phyloP scores from a whole-genome alignment of 2,888 invertebrate species.

The Poecilus cupreus region DNA sequence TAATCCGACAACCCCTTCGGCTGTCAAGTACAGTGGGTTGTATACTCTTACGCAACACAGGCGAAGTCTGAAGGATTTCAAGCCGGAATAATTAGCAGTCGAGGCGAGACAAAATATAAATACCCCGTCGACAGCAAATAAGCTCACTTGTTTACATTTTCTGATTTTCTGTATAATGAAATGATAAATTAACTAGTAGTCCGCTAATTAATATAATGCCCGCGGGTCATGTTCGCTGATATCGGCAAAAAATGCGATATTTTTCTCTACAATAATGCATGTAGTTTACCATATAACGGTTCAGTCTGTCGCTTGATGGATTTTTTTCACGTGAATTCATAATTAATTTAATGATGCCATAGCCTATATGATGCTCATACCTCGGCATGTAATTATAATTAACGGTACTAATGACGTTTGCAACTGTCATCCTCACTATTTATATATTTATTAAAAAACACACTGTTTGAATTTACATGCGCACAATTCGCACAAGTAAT shows the following conservation, averaged over 20 bases:
- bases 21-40: too few species aligned
- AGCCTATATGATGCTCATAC: background rate
- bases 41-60: too few species aligned
- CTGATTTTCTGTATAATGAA: constrained; percentile 6
- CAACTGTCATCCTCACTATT: constrained; percentile 6
- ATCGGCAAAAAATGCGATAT: constrained; percentile 10
- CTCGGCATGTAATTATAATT: constrained; percentile 3
- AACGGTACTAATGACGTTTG: constrained; percentile 25
- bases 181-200: constrained; percentile 24
- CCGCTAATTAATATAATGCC: constrained; percentile 38
- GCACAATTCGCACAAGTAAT: background rate
- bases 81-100: background rate
- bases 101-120: background rate
- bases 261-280: background rate
- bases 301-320: background rate
- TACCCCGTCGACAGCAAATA: background rate
- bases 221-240: background rate
- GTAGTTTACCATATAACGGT: background rate
- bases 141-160: constrained; percentile 5
- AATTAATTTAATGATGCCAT: constrained; percentile 29
- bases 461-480: background rate
- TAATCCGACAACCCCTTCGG: too few species aligned
- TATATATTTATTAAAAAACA: constrained; percentile 19
- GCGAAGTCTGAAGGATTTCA: background rate
- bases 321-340: constrained; percentile 23